These are phyloP conservation scores for Amaurobius ferox DNA, from an alignment of 2,888 invertebrate species.

Conservation along the genomic window DNA sequence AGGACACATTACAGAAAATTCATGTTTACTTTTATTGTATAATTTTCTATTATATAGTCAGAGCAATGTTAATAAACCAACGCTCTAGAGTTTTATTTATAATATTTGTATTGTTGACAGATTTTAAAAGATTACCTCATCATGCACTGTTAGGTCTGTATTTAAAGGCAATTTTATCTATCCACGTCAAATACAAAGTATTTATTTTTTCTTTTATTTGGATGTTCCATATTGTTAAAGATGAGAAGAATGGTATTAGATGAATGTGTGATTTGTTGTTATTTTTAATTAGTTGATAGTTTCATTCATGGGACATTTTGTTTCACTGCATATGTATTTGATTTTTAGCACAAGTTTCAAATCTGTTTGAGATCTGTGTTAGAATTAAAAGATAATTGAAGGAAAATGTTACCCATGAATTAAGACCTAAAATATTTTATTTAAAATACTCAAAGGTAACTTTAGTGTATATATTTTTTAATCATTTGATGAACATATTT, in stretches of 20 bases:
- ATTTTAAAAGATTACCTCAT: conserved; percentile 24
- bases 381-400: too few relatives aligned
- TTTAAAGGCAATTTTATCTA: background rate
- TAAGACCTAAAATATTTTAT: too few relatives aligned
- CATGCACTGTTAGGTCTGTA: background rate
- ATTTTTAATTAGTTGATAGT: background rate
- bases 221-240: background rate
- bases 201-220: background rate
- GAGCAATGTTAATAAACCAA: conserved; percentile 12
- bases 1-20: background rate
- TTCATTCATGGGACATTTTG: too few relatives aligned
- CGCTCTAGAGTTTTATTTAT: conserved; percentile 56
- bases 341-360: too few relatives aligned
- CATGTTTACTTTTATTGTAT: conserved; percentile 40
- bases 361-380: too few relatives aligned
- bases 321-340: too few relatives aligned
- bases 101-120: conserved; percentile 41
- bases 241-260: background rate
- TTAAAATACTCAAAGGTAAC: too few relatives aligned
- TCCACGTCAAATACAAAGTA: background rate
- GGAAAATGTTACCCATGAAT: too few relatives aligned
- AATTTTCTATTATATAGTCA: conserved; percentile 11
- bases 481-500: too few relatives aligned
- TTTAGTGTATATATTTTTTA: too few relatives aligned
- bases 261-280: background rate